phyloP scores from a whole-genome alignment of 2,797 vertebrate genomes.

The Dendrocincla fuliginosa region DNA sequence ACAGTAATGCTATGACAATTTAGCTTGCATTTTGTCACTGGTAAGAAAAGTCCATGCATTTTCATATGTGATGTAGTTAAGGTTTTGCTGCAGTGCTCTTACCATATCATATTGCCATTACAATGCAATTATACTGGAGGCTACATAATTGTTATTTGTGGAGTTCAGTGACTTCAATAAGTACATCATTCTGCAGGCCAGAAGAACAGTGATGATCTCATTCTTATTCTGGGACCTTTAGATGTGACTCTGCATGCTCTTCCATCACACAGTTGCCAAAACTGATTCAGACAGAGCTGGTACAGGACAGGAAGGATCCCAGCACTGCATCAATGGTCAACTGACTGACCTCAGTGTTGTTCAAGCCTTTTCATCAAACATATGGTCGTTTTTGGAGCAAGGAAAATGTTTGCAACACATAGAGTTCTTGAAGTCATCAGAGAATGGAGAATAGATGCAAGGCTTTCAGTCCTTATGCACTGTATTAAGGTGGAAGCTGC shows the following conservation, averaged over 20 bases:
- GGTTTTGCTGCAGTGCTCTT: background rate
- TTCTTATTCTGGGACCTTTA: background rate
- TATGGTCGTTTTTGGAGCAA: background rate
- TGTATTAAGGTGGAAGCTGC: background rate
- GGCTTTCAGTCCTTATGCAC: background rate
- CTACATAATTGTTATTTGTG: background rate
- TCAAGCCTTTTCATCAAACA: background rate
- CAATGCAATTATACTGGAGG: background rate
- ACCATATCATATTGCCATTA: background rate
- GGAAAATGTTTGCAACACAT: background rate
- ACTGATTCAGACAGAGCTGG: background rate
- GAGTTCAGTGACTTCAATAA: background rate
- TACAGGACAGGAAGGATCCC: background rate
- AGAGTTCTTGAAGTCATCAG: background rate
- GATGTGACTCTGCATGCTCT: background rate
- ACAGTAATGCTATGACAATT: background rate
- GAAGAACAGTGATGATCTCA: background rate
- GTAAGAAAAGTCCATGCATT: background rate
- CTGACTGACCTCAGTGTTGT: background rate
- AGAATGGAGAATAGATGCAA: background rate
- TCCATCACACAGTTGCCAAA: background rate
- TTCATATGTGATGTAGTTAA: background rate
- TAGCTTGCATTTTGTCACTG: background rate
- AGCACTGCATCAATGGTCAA: background rate
- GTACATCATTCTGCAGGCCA: background rate